Conservation (phyloP, 2,888 invertebrate species). For the Masnerella sp. region DNA sequence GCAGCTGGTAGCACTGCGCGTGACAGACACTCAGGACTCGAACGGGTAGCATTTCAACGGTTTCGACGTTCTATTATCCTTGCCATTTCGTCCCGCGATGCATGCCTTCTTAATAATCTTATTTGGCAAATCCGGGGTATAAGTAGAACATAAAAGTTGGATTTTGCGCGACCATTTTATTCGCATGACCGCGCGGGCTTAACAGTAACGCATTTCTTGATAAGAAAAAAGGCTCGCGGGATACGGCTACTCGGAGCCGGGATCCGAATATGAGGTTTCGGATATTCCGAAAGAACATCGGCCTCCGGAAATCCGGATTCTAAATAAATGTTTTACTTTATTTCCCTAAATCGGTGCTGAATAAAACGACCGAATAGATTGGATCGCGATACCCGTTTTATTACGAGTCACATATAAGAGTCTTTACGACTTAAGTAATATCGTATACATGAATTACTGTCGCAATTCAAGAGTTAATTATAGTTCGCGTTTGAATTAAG, state of each 20-base stretch:
- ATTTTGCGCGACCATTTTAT: conserved; percentile 29
- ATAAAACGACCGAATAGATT: conserved; percentile 22
- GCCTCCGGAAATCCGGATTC: conserved; percentile 1
- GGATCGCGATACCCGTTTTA: conserved; percentile 16
- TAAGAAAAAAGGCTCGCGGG: not conserved
- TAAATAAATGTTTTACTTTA: conserved; percentile 36
- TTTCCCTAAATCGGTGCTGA: conserved; percentile 38
- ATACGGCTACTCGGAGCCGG: not conserved
- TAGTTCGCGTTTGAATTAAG: no score
- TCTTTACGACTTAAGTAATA: no score
- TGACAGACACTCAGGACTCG: conserved; percentile 42
- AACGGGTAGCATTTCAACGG: conserved; percentile 40
- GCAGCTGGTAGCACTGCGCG: conserved; percentile 40
- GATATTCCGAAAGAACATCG: no score
- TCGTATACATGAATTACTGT: no score
- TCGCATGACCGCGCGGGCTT: conserved; percentile 1
- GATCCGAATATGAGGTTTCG: conserved; percentile 4
- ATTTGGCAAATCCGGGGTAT: conserved; percentile 37
- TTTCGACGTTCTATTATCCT: conserved; percentile 53
- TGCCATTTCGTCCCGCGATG: not conserved
- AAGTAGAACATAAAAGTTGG: conserved; percentile 31
- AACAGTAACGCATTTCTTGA: conserved; percentile 19
- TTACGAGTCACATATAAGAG: no score
- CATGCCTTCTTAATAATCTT: conserved; percentile 31
- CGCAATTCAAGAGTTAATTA: no score